A percentile compares a stretch with the other conserved stretches of the same genome.
Conservation (phyloP, 2,797 vertebrate genomes). For the Xiphophorus birchmanni region DNA sequence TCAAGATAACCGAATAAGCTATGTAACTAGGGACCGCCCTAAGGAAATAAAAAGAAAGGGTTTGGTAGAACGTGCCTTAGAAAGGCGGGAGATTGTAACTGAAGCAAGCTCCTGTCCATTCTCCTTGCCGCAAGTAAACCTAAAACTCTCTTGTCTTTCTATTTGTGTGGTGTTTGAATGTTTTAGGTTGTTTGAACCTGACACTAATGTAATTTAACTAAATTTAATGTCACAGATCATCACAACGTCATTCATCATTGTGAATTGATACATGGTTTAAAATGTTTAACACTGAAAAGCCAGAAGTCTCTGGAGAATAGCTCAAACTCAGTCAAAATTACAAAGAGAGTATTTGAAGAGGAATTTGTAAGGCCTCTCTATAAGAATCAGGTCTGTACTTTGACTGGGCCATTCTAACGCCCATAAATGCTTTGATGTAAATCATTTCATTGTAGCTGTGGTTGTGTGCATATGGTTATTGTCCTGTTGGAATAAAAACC, state of each 20-base stretch:
- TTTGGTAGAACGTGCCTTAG: too few species aligned
- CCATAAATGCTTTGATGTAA: not conserved
- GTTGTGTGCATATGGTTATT: not conserved
- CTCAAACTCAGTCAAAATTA: not conserved
- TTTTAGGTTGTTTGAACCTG: too few species aligned
- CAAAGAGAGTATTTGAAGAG: not conserved
- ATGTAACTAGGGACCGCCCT: too few species aligned
- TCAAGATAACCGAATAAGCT: too few species aligned
- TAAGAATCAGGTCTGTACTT: not conserved
- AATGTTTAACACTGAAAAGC: not conserved
- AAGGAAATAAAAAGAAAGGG: too few species aligned
- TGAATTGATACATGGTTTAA: not conserved
- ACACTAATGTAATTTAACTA: too few species aligned
- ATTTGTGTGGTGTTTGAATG: too few species aligned
- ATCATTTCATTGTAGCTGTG: not conserved
- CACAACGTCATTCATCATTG: not conserved
- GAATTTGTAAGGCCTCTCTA: not conserved
- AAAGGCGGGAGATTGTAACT: too few species aligned
- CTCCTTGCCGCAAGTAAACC: too few species aligned
- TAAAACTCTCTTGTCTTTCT: too few species aligned
- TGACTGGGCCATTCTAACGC: not conserved
- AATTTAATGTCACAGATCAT: not conserved
- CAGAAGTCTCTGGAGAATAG: not conserved
- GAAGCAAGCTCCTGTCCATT: too few species aligned
- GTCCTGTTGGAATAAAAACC: not conserved